Evolutionary conservation across 2,113 vertebrate genomes (phyloP).

Genomic region (Martes martes): DNA sequence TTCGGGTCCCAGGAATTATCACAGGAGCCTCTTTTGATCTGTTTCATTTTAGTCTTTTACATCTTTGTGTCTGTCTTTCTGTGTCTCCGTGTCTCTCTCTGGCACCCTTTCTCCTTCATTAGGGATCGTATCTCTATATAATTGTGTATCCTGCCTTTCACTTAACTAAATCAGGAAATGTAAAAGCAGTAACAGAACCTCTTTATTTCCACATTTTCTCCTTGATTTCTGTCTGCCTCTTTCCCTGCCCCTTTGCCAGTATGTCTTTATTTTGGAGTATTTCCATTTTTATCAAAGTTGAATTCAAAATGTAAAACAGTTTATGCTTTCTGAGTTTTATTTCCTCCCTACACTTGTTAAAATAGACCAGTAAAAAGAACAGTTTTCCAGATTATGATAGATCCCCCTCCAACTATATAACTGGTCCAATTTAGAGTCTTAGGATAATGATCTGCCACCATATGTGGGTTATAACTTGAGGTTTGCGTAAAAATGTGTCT

Average conservation of each 20-base stretch:
- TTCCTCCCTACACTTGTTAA: constrained; percentile 82
- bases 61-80: background rate
- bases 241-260: background rate
- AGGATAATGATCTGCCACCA: constrained; percentile 82
- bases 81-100: background rate
- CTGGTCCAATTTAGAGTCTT: constrained; percentile 82
- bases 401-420: constrained; percentile 81
- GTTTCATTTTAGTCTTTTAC: background rate
- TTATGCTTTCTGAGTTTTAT: constrained; percentile 78
- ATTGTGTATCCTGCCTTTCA: background rate
- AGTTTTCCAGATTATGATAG: constrained; percentile 74
- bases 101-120: background rate
- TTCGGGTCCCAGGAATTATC: background rate
- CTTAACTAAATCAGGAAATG: constrained; percentile 59
- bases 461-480: constrained; percentile 83
- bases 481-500: constrained; percentile 82
- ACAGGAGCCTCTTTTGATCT: background rate
- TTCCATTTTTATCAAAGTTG: constrained; percentile 66
- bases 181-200: constrained; percentile 34
- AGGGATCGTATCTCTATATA: background rate
- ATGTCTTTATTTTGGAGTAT: constrained; percentile 66
- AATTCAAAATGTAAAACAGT: constrained; percentile 63
- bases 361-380: constrained; percentile 72
- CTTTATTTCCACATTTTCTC: constrained; percentile 59
- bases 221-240: constrained; percentile 48